These are phyloP conservation scores for Strigamia crassipes DNA, from an alignment of 2,888 invertebrate species.

Conservation along the genomic window DNA sequence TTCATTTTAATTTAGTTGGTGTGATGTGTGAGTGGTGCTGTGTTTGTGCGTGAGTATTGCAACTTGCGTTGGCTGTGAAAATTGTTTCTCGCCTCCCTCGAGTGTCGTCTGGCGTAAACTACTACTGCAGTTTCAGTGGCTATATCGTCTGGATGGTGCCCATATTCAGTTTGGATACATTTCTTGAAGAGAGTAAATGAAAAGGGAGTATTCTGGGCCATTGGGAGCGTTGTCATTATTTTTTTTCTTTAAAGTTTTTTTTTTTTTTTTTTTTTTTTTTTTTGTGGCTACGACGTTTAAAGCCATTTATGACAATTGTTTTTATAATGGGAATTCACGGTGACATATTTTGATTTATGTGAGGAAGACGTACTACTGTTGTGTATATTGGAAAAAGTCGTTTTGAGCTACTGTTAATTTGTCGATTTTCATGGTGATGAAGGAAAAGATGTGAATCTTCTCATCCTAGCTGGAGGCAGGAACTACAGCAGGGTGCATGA, in stretches of 20 bases:
- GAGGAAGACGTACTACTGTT: not conserved
- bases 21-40: not conserved
- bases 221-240: too few relatives aligned
- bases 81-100: conserved; percentile 12
- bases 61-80: conserved; percentile 5
- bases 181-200: not conserved
- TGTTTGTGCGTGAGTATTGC: not conserved
- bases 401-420: not conserved
- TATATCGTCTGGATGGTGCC: not conserved
- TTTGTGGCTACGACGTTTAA: not conserved
- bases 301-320: not conserved
- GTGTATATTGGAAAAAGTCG: not conserved
- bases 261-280: not conserved
- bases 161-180: not conserved
- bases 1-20: conserved; percentile 15
- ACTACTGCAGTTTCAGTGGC: not conserved
- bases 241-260: not conserved
- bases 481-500: not conserved
- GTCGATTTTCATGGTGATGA: conserved; percentile 10
- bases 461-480: not conserved
- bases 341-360: not conserved
- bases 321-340: not conserved
- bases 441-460: conserved; percentile 2
- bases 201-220: too few relatives aligned
- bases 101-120: conserved; percentile 13